Evolutionary conservation across 2,113 vertebrate genomes (phyloP), one percentile per base, ranked within the genome.

Genomic region (Elgaria multicarinata): DNA sequence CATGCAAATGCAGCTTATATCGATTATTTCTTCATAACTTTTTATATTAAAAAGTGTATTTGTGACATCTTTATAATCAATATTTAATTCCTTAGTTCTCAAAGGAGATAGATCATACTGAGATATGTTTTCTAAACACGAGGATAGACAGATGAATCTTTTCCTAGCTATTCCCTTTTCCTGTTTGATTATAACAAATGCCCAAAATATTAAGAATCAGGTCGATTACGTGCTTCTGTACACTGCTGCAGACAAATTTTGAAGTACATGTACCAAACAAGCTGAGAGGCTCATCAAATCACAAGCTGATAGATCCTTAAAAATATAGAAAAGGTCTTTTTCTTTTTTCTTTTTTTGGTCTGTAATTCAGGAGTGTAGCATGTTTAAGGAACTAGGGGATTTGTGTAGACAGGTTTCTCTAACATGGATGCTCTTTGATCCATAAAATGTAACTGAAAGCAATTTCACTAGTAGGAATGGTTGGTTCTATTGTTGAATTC

Each of bases 111-210:
- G 44, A 75, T 6, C 26, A 39, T 80, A 24, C 12, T 86, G 86
- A 85, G 62, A 13, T 76, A 4, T 72, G 91, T 90, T 88, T 95
- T 94, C 91, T 89, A 92, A 86, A 78, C 36, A 50, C 90, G 83
- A 62, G 12, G 67, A 6, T 75, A 75, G 36, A 75, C 22, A n/a
- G 72, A 91, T 10, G 16, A 36, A 50, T 79, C n/a, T 79, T 86
- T 42, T 88, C 92, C 50, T 10, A n/a, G 93, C 55, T 76, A 7
- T 0, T 0, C 28, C 64, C 14, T 36, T 55, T 74, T 33, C 14
- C 55, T 86, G 3, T 86, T 33, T 67, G 2, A 2, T 0, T 50
- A 77, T 53, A 46, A 33, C 75, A 90, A 87, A 67, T 28, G 20
- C 7, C 89, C 82, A 85, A 94, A 78, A 33, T 44, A 0, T 26